Base-by-base conservation (phyloP, 2,797 vertebrate genomes). In the Hypotaenidia philippensis region DNA sequence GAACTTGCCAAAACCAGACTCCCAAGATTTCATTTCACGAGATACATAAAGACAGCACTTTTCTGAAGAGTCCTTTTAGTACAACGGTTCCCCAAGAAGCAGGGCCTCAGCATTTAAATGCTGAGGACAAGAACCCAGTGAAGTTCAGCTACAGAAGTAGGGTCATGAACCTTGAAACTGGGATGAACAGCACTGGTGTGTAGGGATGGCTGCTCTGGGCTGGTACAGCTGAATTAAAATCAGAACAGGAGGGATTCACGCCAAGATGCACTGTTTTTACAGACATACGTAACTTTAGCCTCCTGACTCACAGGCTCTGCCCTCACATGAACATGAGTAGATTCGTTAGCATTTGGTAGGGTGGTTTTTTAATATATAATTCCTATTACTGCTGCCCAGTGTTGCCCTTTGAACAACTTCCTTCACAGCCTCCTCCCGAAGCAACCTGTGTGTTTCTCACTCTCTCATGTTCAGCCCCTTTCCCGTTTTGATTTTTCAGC, bases 1-100 rank as follows among this genome's bases (percentile, higher is more conserved):
- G 2, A 38, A 32, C 36, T 15, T 40, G 25, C 18, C n/a, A 16
- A n/a, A 69, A 20, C 19, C 27, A 3, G 0, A 1, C 29, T 85
- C 20, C 50, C 11, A 5, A n/a, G 45, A 9, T 13, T 31, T 26
- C 6, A 5, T 13, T 55, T 14, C 0, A 4, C 4, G 41, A 41
- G 23, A 3, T 12, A 10, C 0, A 11, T 2, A 11, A 47, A 41
- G 27, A 41, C 4, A 50, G 9, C 16, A 0, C 1, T 3, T 45
- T 44, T 32, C 27, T 22, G 27, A 57, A 38, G 27, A 44, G 50
- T 55, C 25, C 29, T 31, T 31, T 31, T n/a, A 32, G 22, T 4
- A 34, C 56, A 40, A 1, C 10, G 41, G 20, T 5, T 38, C 25
- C 27, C 36, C 56, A 21, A 13, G 31, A 38, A 55, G 17, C 57